phyloP scores from a whole-genome alignment of 37 sponge, comb jelly and placozoan species.

The Mnemiopsis leidyi region DNA sequence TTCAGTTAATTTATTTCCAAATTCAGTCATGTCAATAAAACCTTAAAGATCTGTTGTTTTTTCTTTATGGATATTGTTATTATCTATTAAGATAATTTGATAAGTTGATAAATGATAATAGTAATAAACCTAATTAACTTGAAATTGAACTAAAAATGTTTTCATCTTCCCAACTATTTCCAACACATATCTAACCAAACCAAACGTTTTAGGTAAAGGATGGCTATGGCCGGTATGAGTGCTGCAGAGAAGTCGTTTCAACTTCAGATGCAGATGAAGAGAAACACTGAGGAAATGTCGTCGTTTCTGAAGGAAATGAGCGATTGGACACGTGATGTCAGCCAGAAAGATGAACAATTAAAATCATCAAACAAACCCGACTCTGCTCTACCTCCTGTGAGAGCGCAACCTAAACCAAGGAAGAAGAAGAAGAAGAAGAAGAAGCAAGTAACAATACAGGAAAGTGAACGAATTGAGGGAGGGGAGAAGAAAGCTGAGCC shows the following conservation, averaged over 20 bases:
- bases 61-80: too few species aligned
- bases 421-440: conserved; percentile 59
- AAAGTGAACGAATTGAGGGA: background rate
- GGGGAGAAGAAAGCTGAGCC: background rate
- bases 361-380: background rate
- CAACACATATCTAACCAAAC: too few species aligned
- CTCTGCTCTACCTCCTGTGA: background rate
- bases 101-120: too few species aligned
- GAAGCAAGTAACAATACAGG: conserved; percentile 62
- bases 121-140: too few species aligned
- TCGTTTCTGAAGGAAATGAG: conserved; percentile 78
- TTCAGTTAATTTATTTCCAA: background rate
- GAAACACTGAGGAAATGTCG: conserved; percentile 84
- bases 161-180: too few species aligned
- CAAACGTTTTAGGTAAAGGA: background rate
- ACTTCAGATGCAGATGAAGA: conserved; percentile 70
- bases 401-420: conserved; percentile 2
- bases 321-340: conserved; percentile 87
- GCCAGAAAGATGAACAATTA: conserved; percentile 79
- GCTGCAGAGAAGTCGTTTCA: conserved; percentile 53
- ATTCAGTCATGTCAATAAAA: background rate
- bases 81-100: too few species aligned
- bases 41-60: too few species aligned
- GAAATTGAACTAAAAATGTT: too few species aligned
- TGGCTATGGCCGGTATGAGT: conserved; percentile 23